phyloP scores from a whole-genome alignment of 2,113 vertebrate genomes.

The Lipotes vexillifer region DNA sequence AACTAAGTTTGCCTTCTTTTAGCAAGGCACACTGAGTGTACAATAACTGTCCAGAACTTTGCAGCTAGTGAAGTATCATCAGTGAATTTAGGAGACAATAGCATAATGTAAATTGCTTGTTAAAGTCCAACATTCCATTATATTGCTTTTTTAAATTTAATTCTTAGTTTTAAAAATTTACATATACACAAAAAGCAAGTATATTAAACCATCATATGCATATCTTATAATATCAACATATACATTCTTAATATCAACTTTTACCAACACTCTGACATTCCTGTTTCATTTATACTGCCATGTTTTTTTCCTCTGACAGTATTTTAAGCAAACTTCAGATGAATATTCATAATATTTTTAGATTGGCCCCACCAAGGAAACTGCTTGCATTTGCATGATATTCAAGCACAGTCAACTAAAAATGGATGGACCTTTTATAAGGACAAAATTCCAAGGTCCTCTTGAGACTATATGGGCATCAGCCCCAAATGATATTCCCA shows the following conservation, averaged over 20 bases:
- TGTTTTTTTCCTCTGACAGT: background rate
- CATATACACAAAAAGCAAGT: constrained; percentile 7
- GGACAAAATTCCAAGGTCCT: background rate
- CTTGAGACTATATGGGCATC: background rate
- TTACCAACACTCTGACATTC: constrained; percentile 27
- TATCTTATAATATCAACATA: background rate
- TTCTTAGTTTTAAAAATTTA: background rate
- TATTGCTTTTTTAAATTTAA: background rate
- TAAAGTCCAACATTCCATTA: background rate
- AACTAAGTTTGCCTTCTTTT: background rate
- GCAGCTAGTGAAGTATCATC: background rate
- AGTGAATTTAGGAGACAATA: background rate
- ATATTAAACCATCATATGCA: background rate
- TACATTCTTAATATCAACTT: constrained; percentile 32
- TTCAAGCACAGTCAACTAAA: background rate
- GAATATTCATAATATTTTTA: constrained; percentile 38
- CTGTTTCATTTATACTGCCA: constrained; percentile 20
- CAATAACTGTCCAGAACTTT: background rate
- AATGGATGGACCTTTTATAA: background rate
- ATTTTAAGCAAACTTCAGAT: constrained; percentile 38
- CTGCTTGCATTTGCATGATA: background rate
- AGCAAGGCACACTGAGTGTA: background rate
- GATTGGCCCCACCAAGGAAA: background rate
- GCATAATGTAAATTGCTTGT: background rate
- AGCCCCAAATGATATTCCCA: background rate